Evolutionary conservation across 1,140 invertebrate genomes (phyloP), one percentile per base, ranked within the genome.

Genomic region (Ips typographus): DNA sequence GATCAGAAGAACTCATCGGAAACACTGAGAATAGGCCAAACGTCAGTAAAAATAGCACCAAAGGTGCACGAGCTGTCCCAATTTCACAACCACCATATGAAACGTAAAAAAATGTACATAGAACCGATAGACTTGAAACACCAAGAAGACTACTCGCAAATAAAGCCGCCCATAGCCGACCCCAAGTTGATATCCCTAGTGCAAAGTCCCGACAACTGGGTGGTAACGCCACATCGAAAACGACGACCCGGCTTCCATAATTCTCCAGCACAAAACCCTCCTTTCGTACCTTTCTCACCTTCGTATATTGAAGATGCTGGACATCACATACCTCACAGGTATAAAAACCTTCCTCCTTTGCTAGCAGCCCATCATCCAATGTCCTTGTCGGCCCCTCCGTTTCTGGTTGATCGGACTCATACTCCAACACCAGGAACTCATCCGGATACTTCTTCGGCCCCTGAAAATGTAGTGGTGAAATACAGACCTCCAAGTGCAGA

Each of bases 211-310:
- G 88, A 89, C 75, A 89, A 89, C 71, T 93, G 93, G 75, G 90
- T 93, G 40, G 92, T 94, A 3, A 93, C 90, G 44, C 92, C 92
- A 0, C 91, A 93, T 80, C 80, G 92, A 71, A 93, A 94, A 81
- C 83, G 91, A 79, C 82, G 91, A 76, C 91, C 91, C 1, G 91
- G 92, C 39, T 94, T 94, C 77, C 90, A 93, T 74, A 93, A 93
- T 75, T 89, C 91, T 4, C 91, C 91, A 4, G 89, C 90, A 55
- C 91, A 93, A 76, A 93, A 93, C 81, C 89, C 91, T 57, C 90
- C 91, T 7, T 94, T 94, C 76, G 91, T 92, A 51, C 90, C 91
- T 39, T 92, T 91, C 61, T 85, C 86, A 44, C 88, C 88, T 36
- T 89, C 86, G 71, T 88, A 90, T 73, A 88, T 90, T 76, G 89